Evolutionary conservation across 2,797 vertebrate species (phyloP).

Genomic region (Trematomus bernacchii): DNA sequence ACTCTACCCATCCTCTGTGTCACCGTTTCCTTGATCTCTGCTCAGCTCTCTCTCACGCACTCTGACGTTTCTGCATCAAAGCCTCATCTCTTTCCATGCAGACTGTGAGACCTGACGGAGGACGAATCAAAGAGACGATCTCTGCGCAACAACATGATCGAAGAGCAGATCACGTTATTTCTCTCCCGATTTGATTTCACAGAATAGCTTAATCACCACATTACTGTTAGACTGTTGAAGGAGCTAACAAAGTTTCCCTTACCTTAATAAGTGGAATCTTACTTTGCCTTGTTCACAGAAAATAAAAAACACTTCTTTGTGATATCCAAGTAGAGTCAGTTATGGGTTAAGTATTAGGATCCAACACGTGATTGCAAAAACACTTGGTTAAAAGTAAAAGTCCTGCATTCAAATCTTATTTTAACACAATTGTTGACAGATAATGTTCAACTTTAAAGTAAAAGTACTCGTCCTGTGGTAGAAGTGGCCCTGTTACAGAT

Average conservation of each 20-base stretch:
- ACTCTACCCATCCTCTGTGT: constrained; percentile 58
- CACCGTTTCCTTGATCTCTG: constrained; percentile 75
- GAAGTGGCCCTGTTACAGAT: too few relatives aligned
- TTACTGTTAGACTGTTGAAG: not conserved
- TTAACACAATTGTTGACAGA: not conserved
- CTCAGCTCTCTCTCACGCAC: not conserved
- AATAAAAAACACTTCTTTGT: not conserved
- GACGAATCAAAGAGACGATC: not conserved
- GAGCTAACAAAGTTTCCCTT: not conserved
- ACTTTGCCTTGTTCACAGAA: not conserved
- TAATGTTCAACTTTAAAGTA: not conserved
- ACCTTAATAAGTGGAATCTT: not conserved
- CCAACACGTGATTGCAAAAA: too few relatives aligned
- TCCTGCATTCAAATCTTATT: not conserved
- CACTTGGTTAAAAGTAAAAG: too few relatives aligned
- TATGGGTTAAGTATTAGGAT: too few relatives aligned
- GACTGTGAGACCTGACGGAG: constrained; percentile 41
- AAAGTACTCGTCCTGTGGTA: not conserved
- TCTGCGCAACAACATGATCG: constrained; percentile 11
- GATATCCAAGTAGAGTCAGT: too few relatives aligned
- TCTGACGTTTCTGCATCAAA: constrained; percentile 44
- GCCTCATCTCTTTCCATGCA: constrained; percentile 55
- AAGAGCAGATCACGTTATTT: not conserved
- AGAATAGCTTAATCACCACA: not conserved
- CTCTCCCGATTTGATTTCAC: constrained; percentile 1